phyloP scores from a whole-genome alignment of 2,113 vertebrate species.

The Sardina pilchardus region DNA sequence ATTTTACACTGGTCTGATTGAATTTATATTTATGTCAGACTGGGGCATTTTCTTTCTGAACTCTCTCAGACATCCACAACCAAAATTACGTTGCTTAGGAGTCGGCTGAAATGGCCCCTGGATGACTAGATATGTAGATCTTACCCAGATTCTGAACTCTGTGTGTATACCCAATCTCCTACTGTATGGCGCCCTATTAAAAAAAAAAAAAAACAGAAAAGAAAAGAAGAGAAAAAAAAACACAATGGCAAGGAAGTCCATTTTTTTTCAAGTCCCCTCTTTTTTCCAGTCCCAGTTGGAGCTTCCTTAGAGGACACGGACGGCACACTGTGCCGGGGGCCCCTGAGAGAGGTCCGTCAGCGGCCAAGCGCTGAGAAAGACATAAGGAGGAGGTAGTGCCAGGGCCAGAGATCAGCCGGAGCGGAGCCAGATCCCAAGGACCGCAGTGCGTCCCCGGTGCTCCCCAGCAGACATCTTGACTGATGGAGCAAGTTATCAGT shows the following conservation, averaged over 20 bases:
- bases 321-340: neutral
- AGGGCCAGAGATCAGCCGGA: conserved; percentile 15
- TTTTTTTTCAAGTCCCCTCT: neutral
- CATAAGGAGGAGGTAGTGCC: neutral
- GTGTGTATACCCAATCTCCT: neutral
- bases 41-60: neutral
- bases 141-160: neutral
- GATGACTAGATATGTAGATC: neutral
- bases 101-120: neutral
- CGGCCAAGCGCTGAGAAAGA: conserved; percentile 12
- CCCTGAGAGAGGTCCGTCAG: neutral
- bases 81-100: neutral
- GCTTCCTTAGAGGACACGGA: neutral
- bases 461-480: conserved; percentile 33
- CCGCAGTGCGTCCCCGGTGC: conserved; percentile 23
- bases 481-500: conserved; percentile 38
- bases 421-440: conserved; percentile 7
- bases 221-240: too few relatives aligned
- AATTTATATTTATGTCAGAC: neutral
- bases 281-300: neutral
- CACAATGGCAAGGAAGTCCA: neutral
- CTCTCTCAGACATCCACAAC: neutral
- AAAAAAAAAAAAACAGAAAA: neutral
- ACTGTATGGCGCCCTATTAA: neutral
- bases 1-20: conserved; percentile 1